A percentile compares a stretch with the other conserved stretches of the same genome.
Conservation (phyloP, 2,888 invertebrate species). For the Drosophila tanythrix region DNA sequence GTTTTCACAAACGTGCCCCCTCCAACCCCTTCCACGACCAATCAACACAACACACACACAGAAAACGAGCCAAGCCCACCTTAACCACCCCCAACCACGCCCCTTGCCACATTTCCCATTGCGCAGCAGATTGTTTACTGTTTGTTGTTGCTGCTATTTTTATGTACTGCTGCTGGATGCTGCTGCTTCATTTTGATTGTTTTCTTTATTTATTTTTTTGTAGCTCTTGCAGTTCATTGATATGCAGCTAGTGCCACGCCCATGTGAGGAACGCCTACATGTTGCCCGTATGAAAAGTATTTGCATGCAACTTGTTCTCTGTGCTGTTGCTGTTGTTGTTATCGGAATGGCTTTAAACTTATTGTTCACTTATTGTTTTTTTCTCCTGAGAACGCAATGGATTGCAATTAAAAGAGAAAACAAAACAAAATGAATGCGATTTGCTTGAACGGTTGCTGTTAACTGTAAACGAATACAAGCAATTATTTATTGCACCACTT, state of each 20-base stretch:
- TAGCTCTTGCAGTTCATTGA: slow-evolving; percentile 67
- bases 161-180: slow-evolving; percentile 43
- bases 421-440: slow-evolving; percentile 48
- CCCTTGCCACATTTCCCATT: slow-evolving; percentile 31
- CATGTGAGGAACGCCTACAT: slow-evolving; percentile 33
- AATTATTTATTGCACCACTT: slow-evolving; percentile 6
- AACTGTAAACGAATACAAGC: background rate
- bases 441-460: slow-evolving; percentile 35
- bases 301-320: slow-evolving; percentile 22
- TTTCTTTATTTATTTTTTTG: slow-evolving; percentile 12
- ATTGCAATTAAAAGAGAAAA: slow-evolving; percentile 42
- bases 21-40: background rate
- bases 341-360: slow-evolving; percentile 22
- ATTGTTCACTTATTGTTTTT: slow-evolving; percentile 21
- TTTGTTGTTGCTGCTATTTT: slow-evolving; percentile 28
- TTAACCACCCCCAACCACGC: background rate
- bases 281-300: slow-evolving; percentile 21
- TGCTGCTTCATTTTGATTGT: slow-evolving; percentile 40
- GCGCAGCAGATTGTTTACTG: slow-evolving; percentile 31
- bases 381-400: slow-evolving; percentile 23
- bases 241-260: slow-evolving; percentile 63
- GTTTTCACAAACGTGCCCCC: slow-evolving; percentile 41
- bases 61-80: background rate
- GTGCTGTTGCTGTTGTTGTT: slow-evolving; percentile 5
- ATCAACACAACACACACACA: background rate